Percentiles rank a stretch among this genome's conserved stretches.
phyloP scores from a whole-genome alignment of 1,140 invertebrate species.

The Bombus polaris region DNA sequence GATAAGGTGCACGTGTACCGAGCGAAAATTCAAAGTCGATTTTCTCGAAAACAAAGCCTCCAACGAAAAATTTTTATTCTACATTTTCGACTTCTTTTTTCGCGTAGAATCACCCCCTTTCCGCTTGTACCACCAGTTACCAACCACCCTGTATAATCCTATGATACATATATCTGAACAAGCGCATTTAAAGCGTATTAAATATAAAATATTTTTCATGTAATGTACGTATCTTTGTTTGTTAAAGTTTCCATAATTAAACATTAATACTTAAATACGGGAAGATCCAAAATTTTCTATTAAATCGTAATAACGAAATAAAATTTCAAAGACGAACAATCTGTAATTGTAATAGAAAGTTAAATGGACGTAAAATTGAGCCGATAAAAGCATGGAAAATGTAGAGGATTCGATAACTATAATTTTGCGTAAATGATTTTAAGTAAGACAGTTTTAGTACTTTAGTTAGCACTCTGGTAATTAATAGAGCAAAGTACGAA shows the following conservation, averaged over 20 bases:
- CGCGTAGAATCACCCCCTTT: too few relatives aligned
- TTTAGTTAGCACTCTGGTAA: background rate
- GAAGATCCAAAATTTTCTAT: background rate
- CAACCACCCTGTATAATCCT: too few relatives aligned
- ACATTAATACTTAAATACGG: background rate
- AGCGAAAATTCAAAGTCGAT: too few relatives aligned
- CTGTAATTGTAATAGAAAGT: background rate
- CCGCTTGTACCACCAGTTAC: too few relatives aligned
- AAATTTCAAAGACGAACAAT: too few relatives aligned
- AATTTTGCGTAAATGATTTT: background rate
- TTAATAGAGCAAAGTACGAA: background rate
- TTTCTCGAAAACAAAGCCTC: too few relatives aligned
- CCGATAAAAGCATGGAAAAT: background rate
- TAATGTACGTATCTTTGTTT: background rate
- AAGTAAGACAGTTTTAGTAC: slow-evolving; percentile 13
- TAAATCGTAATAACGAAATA: background rate
- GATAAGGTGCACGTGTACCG: too few relatives aligned
- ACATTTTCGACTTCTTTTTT: too few relatives aligned
- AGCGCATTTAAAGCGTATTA: too few relatives aligned
- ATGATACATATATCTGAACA: too few relatives aligned
- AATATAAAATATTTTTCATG: too few relatives aligned
- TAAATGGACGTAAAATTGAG: background rate
- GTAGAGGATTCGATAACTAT: background rate
- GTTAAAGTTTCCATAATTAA: background rate
- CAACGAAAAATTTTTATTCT: too few relatives aligned